Evolutionary conservation across 2,888 invertebrate genomes (phyloP), one percentile per base, ranked within the genome.

Genomic region (Philopedon plagiatum): DNA sequence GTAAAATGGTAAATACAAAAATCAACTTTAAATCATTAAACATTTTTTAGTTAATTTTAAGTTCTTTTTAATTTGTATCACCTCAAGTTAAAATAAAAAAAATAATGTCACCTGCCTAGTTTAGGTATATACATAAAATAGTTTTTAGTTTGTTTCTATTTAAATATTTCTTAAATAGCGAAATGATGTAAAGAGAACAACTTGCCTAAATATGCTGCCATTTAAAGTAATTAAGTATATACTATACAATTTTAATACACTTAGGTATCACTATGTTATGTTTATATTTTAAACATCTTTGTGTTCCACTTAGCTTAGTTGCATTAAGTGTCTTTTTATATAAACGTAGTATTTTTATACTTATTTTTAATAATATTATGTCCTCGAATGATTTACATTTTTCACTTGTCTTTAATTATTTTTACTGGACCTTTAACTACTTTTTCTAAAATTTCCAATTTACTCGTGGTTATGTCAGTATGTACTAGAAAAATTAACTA

Each of bases 1-100:
- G 72, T 72, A 56, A 72, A 72, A 41, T 72, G 72, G 72, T 72
- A 72, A 72, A 5, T 44, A 7, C n/a, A 39, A 37, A 37, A 3
- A 19, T 34, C 39, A 34, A 23, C 32, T 39, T 41, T 19, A n/a
- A n/a, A n/a, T n/a, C n/a, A n/a, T n/a, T n/a, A n/a, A n/a, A n/a
- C n/a, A n/a, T 58, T 9, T 26, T 58, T 58, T 58, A 39, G 11
- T 15, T 60, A 7, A 60, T 13, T 32, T 46, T 44, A 18, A 34
- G 19, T 15, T 41, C 4, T n/a, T 13, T 41, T 39, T 39, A 39
- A 21, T 15, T 39, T 29, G 5, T 29, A n/a, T 19, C 8, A 7
- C 7, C 8, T n/a, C n/a, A n/a, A n/a, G n/a, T n/a, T n/a, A n/a
- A n/a, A n/a, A n/a, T n/a, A n/a, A n/a, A n/a, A n/a, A n/a, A n/a